Conservation (phyloP, 2,797 vertebrate genomes). For the Gobio occitaniae region DNA sequence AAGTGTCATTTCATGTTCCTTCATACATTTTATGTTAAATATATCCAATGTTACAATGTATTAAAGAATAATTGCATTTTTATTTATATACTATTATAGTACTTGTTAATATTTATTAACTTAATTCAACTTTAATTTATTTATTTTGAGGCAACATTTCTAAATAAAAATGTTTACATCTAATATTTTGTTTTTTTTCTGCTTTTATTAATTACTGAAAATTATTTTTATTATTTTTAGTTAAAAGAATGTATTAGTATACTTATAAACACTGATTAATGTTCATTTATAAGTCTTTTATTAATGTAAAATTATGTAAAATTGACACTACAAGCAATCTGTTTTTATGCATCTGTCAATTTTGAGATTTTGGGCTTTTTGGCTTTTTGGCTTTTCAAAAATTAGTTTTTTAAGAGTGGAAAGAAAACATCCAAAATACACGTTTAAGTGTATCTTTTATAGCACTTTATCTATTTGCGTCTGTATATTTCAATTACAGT, state of each 20-base stretch:
- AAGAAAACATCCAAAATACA: no score
- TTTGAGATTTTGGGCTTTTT: no score
- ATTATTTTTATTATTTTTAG: not conserved
- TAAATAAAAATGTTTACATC: not conserved
- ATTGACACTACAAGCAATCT: no score
- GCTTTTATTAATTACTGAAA: not conserved
- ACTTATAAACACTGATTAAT: not conserved
- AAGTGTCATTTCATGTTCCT: not conserved
- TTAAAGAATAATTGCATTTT: not conserved
- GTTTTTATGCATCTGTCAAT: no score
- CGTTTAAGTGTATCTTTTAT: no score
- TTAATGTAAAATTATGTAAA: not conserved
- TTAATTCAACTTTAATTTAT: not conserved
- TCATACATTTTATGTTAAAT: not conserved
- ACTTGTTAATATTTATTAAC: not conserved
- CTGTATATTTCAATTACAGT: no score
- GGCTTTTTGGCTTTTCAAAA: no score
- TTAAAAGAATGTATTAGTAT: not conserved
- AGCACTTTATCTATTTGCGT: no score
- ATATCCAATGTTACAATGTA: not conserved
- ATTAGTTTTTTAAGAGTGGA: no score
- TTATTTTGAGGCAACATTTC: not conserved
- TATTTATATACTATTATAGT: not conserved
- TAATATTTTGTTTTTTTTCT: not conserved
- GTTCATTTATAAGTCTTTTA: no score